Percentiles rank a stretch among this genome's conserved stretches.
These are phyloP conservation scores for Parazoanthus atlanticus DNA, from an alignment of 92 coral and sea anemone species.

Conservation along the genomic window DNA sequence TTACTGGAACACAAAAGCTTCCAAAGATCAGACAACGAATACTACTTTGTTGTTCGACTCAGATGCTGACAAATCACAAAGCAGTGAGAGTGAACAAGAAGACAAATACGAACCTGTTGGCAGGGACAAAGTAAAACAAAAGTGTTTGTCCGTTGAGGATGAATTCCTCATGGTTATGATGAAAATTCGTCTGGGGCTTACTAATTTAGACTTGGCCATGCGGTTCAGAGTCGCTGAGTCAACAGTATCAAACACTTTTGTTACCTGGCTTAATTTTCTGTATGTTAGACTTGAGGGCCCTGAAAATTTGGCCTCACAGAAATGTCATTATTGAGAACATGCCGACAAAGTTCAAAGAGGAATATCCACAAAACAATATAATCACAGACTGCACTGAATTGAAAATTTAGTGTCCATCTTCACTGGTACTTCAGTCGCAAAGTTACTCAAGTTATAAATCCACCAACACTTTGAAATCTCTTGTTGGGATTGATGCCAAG, in stretches of 20 bases:
- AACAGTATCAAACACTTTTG: constrained; percentile 45
- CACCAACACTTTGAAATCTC: constrained; percentile 58
- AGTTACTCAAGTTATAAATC: constrained; percentile 61
- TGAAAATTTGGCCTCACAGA: constrained; percentile 57
- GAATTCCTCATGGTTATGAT: constrained; percentile 39
- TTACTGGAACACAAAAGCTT: constrained; percentile 48
- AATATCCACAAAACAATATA: constrained; percentile 39
- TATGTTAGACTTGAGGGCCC: constrained; percentile 27
- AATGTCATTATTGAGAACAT: constrained; percentile 40
- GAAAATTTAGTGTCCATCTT: constrained; percentile 49
- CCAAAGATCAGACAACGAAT: constrained; percentile 20
- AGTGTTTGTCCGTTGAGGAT: constrained; percentile 12
- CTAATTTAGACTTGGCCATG: constrained; percentile 47
- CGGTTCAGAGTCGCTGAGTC: constrained; percentile 34
- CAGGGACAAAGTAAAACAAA: not conserved
- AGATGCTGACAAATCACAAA: constrained; percentile 37
- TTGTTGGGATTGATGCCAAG: constrained; percentile 41
- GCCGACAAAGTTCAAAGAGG: constrained; percentile 46
- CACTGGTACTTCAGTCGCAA: constrained; percentile 52
- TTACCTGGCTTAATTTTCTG: constrained; percentile 33
- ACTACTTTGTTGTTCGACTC: constrained; percentile 37
- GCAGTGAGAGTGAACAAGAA: constrained; percentile 21
- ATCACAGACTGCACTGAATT: constrained; percentile 49
- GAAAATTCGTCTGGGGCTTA: constrained; percentile 34
- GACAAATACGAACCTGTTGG: not conserved